These are phyloP conservation scores for Catonia carolina DNA, from an alignment of 2,888 invertebrate species.

Conservation along the genomic window DNA sequence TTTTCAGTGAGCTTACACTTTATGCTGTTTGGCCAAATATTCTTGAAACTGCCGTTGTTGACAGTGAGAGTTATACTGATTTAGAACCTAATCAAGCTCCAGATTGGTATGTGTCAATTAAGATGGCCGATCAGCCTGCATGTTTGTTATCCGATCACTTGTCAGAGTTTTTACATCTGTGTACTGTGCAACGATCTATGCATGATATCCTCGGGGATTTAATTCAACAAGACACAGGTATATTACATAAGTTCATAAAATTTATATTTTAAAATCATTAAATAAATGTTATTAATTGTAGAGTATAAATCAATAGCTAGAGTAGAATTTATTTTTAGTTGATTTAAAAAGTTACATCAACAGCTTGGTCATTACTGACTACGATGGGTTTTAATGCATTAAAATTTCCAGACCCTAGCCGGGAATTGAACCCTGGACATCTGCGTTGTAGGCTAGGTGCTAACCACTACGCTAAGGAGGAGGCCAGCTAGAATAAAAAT, in stretches of 20 bases:
- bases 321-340: too few species aligned
- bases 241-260: slow-evolving; percentile 14
- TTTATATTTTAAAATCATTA: slow-evolving; percentile 43
- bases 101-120: slow-evolving; percentile 65
- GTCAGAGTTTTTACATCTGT: slow-evolving; percentile 60
- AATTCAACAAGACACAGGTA: slow-evolving; percentile 20
- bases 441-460: too few species aligned
- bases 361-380: too few species aligned
- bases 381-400: too few species aligned
- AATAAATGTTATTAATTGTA: slow-evolving; percentile 50
- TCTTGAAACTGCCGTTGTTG: slow-evolving; percentile 77
- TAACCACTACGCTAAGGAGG: too few species aligned
- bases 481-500: too few species aligned
- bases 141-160: slow-evolving; percentile 74
- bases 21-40: slow-evolving; percentile 83
- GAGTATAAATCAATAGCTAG: too few species aligned
- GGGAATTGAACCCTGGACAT: too few species aligned
- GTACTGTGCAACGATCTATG: slow-evolving; percentile 40
- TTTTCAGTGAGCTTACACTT: slow-evolving; percentile 58
- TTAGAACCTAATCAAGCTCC: slow-evolving; percentile 76
- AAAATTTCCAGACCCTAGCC: too few species aligned
- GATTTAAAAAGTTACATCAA: too few species aligned
- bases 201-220: slow-evolving; percentile 52
- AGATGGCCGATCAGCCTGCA: slow-evolving; percentile 59
- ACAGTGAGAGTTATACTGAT: slow-evolving; percentile 80